Percentiles rank a stretch among this genome's conserved stretches.
phyloP scores from a whole-genome alignment of 1,140 invertebrate species.

The Tetramorium alpestre region DNA sequence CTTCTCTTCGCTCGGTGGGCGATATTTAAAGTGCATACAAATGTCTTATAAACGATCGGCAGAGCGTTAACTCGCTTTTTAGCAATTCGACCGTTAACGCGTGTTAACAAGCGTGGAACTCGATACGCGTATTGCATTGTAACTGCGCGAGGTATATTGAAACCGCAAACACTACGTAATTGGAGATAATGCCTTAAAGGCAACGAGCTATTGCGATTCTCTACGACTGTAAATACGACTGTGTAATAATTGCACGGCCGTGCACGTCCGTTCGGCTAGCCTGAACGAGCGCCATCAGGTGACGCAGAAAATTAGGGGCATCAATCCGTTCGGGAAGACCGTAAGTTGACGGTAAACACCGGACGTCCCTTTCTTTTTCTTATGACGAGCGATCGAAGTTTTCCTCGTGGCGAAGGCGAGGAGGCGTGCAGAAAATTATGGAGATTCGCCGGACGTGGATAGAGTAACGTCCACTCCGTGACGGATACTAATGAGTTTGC shows the following conservation, averaged over 20 bases:
- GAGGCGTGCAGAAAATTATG: conserved; percentile 43
- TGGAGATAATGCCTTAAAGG: conserved; percentile 28
- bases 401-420: conserved; percentile 36
- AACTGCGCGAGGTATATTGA: conserved; percentile 4
- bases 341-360: conserved; percentile 11
- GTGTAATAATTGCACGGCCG: not conserved
- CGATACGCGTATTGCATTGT: not conserved
- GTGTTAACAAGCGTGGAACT: conserved; percentile 38
- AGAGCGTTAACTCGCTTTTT: conserved; percentile 39
- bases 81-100: conserved; percentile 24
- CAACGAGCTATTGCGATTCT: not conserved
- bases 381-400: conserved; percentile 27
- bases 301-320: not conserved
- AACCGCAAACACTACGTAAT: conserved; percentile 36
- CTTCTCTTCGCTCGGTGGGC: conserved; percentile 50
- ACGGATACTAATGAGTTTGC: conserved; percentile 74
- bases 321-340: not conserved
- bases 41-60: conserved; percentile 5
- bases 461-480: conserved; percentile 53
- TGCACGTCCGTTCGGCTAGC: not conserved
- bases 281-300: not conserved
- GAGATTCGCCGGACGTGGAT: conserved; percentile 39
- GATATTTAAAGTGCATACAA: conserved; percentile 15
- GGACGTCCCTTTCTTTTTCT: conserved; percentile 40
- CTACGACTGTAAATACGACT: not conserved